Base-by-base conservation (phyloP, 2,113 vertebrate genomes). In the Brachyhypopomus gauderio region DNA sequence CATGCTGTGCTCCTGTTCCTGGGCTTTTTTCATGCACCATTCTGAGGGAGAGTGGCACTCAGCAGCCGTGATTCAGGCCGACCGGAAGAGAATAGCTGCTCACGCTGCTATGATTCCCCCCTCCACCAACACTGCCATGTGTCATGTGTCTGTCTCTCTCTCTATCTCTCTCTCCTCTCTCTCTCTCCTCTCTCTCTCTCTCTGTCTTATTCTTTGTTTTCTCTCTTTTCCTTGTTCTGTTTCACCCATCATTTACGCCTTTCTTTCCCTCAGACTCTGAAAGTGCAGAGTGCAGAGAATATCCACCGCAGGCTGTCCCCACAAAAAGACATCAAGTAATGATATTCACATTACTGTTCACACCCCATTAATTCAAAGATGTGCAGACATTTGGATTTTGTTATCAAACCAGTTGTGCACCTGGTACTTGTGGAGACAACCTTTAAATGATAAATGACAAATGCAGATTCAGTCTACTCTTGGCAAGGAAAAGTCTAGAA, bases 281-380 rank as follows among this genome's bases (percentile, higher is more conserved):
- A 55, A 76, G 80, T n/a, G 52, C 80, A 59, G 19, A 38, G n/a
- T 81, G 27, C 45, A 52, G 45, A 52, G 45, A 52, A 81, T 81
- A 59, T 48, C 23, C 64, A 56, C 80, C 72, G 59, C 72, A 70
- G 80, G 80, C 64, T 25, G 38, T 34, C 36, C 72, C 19, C 73
- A 27, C 22, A 3, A 45, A 70, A 17, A 71, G 59, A 56, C 77
- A 59, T 71, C 56, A 36, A 79, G 77, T 59, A 72, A 62, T 60
- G 63, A 76, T 81, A 59, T 81, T 76, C 67, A 69, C 52, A 58
- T 81, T 70, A 59, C 22, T 23, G 22, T 81, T 81, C 80, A 76
- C 48, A 56, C 55, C 55, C 72, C 80, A 81, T 81, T 81, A 81
- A 76, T 70, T 76, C 80, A 69, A 9, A 69, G 55, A 81, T 81